Evolutionary conservation across 2,888 invertebrate species (phyloP), one percentile per base, ranked within the genome.

Genomic region (Papilio demoleus): DNA sequence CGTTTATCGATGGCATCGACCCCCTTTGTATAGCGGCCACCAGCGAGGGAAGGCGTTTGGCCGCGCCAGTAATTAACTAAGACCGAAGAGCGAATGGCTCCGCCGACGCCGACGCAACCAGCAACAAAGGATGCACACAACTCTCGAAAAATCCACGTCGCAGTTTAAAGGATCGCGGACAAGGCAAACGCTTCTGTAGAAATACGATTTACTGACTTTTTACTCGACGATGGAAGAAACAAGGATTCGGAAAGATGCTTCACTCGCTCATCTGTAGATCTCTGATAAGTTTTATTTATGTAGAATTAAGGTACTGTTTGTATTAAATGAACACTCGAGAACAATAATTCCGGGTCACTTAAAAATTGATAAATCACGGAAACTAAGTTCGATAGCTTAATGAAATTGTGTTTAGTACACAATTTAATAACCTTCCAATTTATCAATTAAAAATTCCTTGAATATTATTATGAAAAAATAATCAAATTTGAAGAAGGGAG

Each of bases 1-100:
- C 88, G 89, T 90, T 90, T 92, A 92, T 92, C 92, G 90, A 86
- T 85, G 90, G 84, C 90, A 92, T 92, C 92, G 91, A 88, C 87
- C 89, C 87, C 88, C 89, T 88, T 89, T 92, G 89, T 90, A 86
- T 84, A 81, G 85, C 82, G 92, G 87, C 91, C 90, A 91, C 77
- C 80, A 78, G 81, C 79, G 81, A 77, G 74, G 77, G 73, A 79
- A 77, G 82, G 80, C 84, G 83, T 85, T 87, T 83, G 85, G 80
- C 81, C 79, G 83, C 83, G 81, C 83, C 86, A 82, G 88, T 91
- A 91, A 92, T 92, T 92, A 92, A 92, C 91, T 88, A 90, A 92
- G 87, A 78, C 74, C 76, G 71, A 72, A 66, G 79, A 78, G 73
- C 63, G 47, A 38, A 58, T 56, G 53, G 62, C 56, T 76, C 64